phyloP scores from a whole-genome alignment of 2,797 vertebrate genomes.

The Artibeus jamaicensis region DNA sequence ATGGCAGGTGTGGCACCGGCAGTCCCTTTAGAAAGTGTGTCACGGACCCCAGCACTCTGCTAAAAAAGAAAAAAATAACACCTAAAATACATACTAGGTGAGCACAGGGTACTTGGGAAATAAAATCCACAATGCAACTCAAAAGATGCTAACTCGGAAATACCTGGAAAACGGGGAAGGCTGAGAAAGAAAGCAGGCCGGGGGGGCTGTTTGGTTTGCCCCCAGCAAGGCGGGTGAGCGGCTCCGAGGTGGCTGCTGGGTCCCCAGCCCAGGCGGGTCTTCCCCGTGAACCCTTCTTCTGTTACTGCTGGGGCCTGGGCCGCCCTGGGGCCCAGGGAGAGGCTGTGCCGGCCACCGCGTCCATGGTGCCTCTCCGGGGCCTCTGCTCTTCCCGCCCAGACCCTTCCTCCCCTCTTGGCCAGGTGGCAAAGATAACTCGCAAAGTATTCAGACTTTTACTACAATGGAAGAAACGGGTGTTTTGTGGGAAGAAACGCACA shows the following conservation, averaged over 20 bases:
- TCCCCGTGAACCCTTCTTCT: neutral
- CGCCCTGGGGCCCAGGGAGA: neutral
- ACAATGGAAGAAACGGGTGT: neutral
- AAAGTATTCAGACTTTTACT: neutral
- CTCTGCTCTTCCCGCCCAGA: neutral
- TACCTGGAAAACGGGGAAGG: neutral
- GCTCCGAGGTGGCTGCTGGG: neutral
- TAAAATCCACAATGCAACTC: neutral
- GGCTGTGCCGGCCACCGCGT: fast-evolving
- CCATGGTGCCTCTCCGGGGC: neutral
- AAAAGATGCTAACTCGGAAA: neutral
- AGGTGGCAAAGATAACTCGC: neutral
- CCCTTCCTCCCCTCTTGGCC: neutral
- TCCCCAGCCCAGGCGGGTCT: no score
- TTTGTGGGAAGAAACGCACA: neutral
- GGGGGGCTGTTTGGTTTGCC: neutral
- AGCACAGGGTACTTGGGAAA: neutral
- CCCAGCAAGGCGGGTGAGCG: neutral
- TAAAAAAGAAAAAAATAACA: neutral
- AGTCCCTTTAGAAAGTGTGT: neutral
- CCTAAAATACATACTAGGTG: neutral
- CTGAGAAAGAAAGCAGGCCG: neutral
- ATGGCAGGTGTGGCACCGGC: neutral
- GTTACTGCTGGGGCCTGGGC: neutral
- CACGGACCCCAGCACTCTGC: neutral